These are phyloP conservation scores for Chiroxiphia lanceolata DNA, from an alignment of 2,797 vertebrate species.

Conservation along the genomic window DNA sequence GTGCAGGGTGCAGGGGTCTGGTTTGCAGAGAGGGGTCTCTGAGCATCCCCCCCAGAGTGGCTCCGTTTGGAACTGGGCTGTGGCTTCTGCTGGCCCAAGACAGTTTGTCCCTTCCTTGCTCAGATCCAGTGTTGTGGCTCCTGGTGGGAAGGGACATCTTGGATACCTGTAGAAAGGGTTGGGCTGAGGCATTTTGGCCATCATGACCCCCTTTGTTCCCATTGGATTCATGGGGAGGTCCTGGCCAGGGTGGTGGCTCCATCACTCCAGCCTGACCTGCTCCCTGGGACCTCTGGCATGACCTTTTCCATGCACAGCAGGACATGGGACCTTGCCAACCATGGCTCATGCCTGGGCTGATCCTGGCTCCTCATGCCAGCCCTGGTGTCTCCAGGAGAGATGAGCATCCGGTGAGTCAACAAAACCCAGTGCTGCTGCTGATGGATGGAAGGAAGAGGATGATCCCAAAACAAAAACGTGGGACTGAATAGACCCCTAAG, in stretches of 20 bases:
- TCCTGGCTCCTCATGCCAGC: not conserved
- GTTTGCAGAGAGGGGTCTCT: not conserved
- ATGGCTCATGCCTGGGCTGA: not conserved
- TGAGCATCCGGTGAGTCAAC: rapidly evolving
- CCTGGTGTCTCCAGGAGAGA: not conserved
- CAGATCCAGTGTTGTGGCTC: rapidly evolving
- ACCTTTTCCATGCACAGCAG: not conserved
- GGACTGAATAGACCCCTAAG: not conserved
- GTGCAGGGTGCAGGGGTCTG: not conserved
- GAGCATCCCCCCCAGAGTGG: not conserved
- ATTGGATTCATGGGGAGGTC: not conserved
- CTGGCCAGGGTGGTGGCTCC: not conserved
- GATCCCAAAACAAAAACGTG: not conserved
- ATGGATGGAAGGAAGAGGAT: not conserved
- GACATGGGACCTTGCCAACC: rapidly evolving
- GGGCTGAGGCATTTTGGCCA: rapidly evolving
- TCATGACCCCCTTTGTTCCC: rapidly evolving
- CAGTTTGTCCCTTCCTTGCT: not conserved
- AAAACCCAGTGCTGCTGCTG: not conserved
- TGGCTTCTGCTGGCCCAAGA: not conserved
- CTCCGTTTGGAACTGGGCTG: not conserved
- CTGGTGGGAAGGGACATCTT: not conserved
- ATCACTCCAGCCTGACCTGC: not conserved
- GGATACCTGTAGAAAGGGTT: not conserved
- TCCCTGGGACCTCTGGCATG: not conserved